Evolutionary conservation across 2,797 vertebrate genomes (phyloP), one percentile per base, ranked within the genome.

Genomic region (Botia almorhae): DNA sequence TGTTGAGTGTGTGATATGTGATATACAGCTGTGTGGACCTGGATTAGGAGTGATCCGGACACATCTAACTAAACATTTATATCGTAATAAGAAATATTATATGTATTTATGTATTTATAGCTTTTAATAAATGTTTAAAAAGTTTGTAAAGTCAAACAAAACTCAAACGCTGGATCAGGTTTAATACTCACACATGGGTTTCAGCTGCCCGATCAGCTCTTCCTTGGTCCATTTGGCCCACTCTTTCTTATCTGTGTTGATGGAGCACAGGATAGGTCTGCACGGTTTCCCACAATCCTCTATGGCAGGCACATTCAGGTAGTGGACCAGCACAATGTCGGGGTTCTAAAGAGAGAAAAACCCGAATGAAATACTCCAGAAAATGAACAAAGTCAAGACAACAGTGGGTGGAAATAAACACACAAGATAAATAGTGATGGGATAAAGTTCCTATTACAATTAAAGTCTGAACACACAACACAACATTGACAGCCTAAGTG

Each of bases 141-240:
- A 16, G 26, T 21, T 4, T 51, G 50, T 29, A 29, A 29, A 29
- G 8, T 58, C 1, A 23, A 3, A 12, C 2, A 3, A 63, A 29
- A 63, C 23, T 63, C 2, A n/a, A n/a, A 55, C 19, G 2, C 2
- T 58, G 58, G 16, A 39, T 65, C 14, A 36, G 33, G 6, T 64
- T 64, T 64, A 63, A 63, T 36, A 39, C 98, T 99, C 93, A 99
- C 98, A 99, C 98, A 99, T 99, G 2, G 98, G 98, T 84, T 99
- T 99, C 79, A 99, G 97, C 92, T 99, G 98, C 85, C 97, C 98
- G 7, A 99, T 97, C 78, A 99, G 95, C 78, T 99, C 98, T 88
- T 99, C 98, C 88, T 99, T 98, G 0, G 98, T 98, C 98, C 98
- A 99, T 87, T 99, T 99, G 2, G 98, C 98, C 98, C 98, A 99